A percentile compares a stretch with the other conserved stretches of the same genome.
phyloP scores from a whole-genome alignment of 2,797 vertebrate species.

The Cercopithecus mitis region DNA sequence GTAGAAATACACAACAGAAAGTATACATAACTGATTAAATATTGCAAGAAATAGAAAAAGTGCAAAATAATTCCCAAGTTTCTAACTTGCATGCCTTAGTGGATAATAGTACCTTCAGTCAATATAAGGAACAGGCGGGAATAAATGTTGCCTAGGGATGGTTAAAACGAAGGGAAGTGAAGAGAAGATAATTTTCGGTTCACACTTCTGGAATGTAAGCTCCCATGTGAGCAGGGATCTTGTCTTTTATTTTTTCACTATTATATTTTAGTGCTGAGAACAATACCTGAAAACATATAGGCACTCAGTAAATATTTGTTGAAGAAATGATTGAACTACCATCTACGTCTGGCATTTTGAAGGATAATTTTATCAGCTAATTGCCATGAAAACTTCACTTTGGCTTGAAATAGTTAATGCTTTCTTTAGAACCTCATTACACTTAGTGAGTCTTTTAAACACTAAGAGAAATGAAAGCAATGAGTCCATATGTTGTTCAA shows the following conservation, averaged over 20 bases:
- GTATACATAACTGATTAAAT: neutral
- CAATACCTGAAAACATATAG: neutral
- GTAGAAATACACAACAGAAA: neutral
- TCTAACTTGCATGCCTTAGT: neutral
- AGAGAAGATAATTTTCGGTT: neutral
- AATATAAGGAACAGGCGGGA: neutral
- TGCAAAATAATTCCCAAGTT: neutral
- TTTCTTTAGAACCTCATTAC: conserved; percentile 13
- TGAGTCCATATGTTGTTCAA: neutral
- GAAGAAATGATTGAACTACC: neutral
- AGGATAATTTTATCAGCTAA: neutral
- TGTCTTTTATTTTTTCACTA: neutral
- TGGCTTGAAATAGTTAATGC: neutral
- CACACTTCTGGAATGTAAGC: neutral
- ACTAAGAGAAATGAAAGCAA: conserved; percentile 41
- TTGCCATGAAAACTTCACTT: neutral
- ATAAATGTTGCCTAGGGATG: neutral
- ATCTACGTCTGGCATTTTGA: neutral
- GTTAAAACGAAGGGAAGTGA: neutral
- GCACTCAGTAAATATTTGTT: neutral
- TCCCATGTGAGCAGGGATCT: neutral
- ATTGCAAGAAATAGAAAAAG: neutral
- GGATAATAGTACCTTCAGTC: neutral
- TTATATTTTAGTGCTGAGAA: neutral
- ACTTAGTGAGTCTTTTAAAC: neutral